phyloP scores from a whole-genome alignment of 2,888 invertebrate genomes.

The Temnothorax rugatulus region DNA sequence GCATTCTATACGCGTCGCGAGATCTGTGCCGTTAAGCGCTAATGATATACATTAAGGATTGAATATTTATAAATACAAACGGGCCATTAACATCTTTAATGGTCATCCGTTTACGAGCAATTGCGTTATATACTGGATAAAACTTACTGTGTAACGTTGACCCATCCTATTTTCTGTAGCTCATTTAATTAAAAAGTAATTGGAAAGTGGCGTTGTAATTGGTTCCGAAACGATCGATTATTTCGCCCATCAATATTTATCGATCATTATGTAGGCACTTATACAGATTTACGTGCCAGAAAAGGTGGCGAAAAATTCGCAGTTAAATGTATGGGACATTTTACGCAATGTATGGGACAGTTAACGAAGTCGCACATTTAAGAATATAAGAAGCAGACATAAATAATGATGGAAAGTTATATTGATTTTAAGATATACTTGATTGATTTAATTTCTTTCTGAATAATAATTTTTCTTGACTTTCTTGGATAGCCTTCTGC shows the following conservation, averaged over 20 bases:
- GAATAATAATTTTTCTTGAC: background rate
- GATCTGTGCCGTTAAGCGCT: conserved; percentile 27
- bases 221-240: background rate
- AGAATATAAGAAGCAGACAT: too few species aligned
- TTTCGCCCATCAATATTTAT: conserved; percentile 15
- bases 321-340: background rate
- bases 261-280: background rate
- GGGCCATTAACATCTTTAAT: conserved; percentile 19
- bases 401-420: background rate
- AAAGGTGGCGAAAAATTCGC: background rate
- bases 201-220: conserved; percentile 1
- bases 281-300: background rate
- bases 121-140: background rate
- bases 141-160: background rate
- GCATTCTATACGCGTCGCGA: conserved; percentile 10
- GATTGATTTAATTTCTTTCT: background rate
- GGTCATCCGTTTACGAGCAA: background rate
- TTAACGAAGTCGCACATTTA: background rate
- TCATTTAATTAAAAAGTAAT: conserved; percentile 26
- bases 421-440: background rate
- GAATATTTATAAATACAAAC: conserved; percentile 49
- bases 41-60: conserved; percentile 41
- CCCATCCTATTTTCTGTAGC: background rate
- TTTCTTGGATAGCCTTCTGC: background rate
- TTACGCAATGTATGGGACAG: background rate